Percentiles rank a stretch among this genome's conserved stretches.
Evolutionary conservation across 2,113 vertebrate species (phyloP).

Genomic region (Perognathus longimembris): DNA sequence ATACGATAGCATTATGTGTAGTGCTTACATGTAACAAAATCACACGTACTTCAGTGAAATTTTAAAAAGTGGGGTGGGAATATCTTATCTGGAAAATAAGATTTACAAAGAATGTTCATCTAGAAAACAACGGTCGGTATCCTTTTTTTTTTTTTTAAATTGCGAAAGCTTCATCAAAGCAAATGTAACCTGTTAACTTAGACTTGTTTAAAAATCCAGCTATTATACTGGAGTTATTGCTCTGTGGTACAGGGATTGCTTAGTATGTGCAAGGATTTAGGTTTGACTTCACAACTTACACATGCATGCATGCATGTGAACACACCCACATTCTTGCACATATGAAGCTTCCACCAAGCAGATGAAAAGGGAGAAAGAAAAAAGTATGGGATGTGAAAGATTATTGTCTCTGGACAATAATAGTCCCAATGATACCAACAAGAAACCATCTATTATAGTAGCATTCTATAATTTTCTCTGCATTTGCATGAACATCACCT

Average conservation of each 20-base stretch:
- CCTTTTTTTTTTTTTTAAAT: too few relatives aligned
- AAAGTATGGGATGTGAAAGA: neutral
- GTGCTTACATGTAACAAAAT: neutral
- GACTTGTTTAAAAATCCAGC: neutral
- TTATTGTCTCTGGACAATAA: neutral
- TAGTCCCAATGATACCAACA: neutral
- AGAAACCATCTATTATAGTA: neutral
- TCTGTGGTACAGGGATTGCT: neutral
- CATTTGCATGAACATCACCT: neutral
- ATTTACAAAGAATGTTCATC: neutral
- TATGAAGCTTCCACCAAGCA: neutral
- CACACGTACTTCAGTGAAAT: neutral
- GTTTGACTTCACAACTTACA: neutral
- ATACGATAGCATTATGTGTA: neutral
- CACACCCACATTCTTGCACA: neutral
- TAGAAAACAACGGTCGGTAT: neutral
- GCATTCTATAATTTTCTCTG: neutral
- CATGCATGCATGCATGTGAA: neutral
- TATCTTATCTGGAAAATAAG: neutral
- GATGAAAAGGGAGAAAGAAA: neutral
- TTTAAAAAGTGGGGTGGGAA: conserved; percentile 1
- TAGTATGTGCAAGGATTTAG: neutral
- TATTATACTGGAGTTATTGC: neutral
- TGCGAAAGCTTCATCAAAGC: neutral
- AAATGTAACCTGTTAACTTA: neutral